Percentiles rank a stretch among this genome's conserved stretches.
These are phyloP conservation scores for Brachionus plicatilis DNA, from an alignment of 1,140 invertebrate species.

Conservation along the genomic window DNA sequence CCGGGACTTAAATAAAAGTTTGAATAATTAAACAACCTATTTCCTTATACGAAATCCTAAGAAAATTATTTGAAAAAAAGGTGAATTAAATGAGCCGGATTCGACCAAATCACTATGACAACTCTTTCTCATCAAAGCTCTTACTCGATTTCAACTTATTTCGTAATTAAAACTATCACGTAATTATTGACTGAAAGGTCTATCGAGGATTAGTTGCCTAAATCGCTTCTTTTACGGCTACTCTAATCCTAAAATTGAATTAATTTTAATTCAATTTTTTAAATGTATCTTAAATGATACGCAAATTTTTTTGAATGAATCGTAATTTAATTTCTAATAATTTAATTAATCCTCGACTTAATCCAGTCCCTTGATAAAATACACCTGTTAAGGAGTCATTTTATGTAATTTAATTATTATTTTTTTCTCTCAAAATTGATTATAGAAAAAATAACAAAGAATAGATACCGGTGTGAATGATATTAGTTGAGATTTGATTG, in stretches of 20 bases:
- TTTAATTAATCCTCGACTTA: neutral
- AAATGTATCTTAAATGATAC: neutral
- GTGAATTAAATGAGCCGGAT: neutral
- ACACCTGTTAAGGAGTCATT: neutral
- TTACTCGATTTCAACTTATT: neutral
- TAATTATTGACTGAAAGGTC: neutral
- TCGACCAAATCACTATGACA: neutral
- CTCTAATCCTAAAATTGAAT: neutral
- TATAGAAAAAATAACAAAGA: neutral
- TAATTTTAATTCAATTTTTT: neutral
- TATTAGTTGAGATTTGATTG: neutral
- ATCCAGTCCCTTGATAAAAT: neutral
- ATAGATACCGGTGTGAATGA: neutral
- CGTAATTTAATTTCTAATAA: conserved; percentile 2
- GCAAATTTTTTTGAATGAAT: neutral
- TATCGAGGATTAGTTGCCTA: neutral
- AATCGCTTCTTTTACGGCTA: neutral
- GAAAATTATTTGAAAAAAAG: neutral
- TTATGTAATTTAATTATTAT: neutral
- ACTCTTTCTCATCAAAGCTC: neutral
- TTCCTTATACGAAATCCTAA: neutral
- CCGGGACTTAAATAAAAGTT: neutral
- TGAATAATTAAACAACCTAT: neutral
- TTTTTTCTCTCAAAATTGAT: neutral
- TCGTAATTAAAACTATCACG: neutral